Percentiles rank a stretch among this genome's conserved stretches.
These are phyloP conservation scores for Pterocles orientalis DNA, from an alignment of 2,113 vertebrate species.

Conservation along the genomic window DNA sequence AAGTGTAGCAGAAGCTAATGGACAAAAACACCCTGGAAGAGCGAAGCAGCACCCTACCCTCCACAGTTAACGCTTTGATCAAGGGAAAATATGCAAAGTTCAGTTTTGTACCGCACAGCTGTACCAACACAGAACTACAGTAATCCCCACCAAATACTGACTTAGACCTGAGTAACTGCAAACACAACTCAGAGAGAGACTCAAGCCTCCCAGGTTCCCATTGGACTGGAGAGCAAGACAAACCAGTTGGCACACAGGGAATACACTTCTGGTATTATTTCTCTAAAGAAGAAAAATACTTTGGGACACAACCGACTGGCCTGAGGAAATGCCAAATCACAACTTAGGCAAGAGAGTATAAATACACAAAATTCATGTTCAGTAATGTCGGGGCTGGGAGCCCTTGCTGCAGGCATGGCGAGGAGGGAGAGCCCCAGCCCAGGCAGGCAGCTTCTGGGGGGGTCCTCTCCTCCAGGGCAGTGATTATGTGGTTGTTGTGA, in stretches of 20 bases:
- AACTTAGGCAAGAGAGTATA: rapidly evolving
- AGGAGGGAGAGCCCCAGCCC: neutral
- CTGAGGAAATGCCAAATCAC: neutral
- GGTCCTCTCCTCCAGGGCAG: neutral
- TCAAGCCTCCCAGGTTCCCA: neutral
- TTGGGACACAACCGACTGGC: neutral
- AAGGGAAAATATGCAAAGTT: neutral
- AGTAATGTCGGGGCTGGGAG: neutral
- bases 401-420: neutral
- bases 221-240: neutral
- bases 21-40: neutral
- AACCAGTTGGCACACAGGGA: neutral
- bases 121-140: neutral
- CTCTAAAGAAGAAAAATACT: neutral
- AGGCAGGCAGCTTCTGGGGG: neutral
- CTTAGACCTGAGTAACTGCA: neutral
- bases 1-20: neutral
- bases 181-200: rapidly evolving
- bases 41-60: neutral
- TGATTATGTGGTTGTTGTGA: neutral
- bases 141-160: neutral
- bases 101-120: neutral
- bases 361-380: rapidly evolving
- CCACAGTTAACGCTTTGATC: neutral
- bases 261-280: neutral